Conservation (phyloP, 2,888 invertebrate species). For the Drosophila macrospina region DNA sequence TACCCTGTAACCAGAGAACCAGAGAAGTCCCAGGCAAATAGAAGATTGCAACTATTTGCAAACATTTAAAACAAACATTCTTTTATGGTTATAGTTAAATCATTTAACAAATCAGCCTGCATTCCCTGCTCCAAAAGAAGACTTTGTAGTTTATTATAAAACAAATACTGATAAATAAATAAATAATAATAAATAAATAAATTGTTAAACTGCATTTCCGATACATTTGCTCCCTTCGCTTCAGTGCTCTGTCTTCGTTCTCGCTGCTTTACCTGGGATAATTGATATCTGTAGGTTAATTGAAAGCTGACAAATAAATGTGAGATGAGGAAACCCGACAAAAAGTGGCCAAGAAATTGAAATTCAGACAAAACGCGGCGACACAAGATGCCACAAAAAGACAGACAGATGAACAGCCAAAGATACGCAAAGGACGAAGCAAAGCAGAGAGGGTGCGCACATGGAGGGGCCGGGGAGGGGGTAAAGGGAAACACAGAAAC, state of each 20-base stretch:
- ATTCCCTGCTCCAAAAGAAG: too few species aligned
- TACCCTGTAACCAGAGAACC: too few species aligned
- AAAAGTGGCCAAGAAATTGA: conserved; percentile 30
- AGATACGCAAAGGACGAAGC: neutral
- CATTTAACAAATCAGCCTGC: too few species aligned
- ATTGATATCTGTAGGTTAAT: conserved; percentile 25
- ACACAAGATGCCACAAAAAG: conserved; percentile 28
- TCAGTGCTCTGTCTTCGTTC: neutral
- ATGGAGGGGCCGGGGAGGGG: neutral
- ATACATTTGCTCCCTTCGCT: neutral
- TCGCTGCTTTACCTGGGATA: conserved; percentile 1
- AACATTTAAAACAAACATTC: too few species aligned
- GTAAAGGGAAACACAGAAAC: conserved; percentile 26
- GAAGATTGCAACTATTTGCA: too few species aligned
- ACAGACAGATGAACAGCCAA: conserved; percentile 4
- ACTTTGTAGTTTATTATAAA: too few species aligned
- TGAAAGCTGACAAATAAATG: conserved; percentile 23
- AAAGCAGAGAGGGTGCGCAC: neutral
- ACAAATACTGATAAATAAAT: too few species aligned
- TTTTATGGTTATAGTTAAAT: too few species aligned
- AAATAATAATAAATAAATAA: too few species aligned
- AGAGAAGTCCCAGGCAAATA: too few species aligned
- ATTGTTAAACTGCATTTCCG: too few species aligned
- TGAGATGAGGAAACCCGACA: conserved; percentile 15
- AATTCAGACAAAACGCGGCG: conserved; percentile 10